Conservation (phyloP, 2,888 invertebrate genomes). For the Cancer borealis region DNA sequence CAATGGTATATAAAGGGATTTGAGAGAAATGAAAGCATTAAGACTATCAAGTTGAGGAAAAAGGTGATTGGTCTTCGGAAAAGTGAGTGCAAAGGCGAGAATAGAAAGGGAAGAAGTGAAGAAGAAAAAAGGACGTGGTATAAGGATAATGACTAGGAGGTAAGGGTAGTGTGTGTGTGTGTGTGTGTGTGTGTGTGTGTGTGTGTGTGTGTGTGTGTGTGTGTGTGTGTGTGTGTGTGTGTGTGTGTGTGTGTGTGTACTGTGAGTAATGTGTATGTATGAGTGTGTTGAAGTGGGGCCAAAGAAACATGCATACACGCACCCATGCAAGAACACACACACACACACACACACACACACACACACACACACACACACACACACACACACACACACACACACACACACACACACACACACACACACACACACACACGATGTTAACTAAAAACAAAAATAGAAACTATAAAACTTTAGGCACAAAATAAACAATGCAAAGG, state of each 20-base stretch:
- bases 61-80: neutral
- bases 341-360: slow-evolving; percentile 7
- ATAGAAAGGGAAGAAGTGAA: neutral
- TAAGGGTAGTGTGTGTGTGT: neutral
- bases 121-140: neutral
- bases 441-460: too few relatives aligned
- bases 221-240: neutral
- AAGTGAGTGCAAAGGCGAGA: neutral
- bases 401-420: slow-evolving; percentile 22
- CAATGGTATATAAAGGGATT: neutral
- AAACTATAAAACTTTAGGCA: too few relatives aligned
- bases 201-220: slow-evolving; percentile 20
- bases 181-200: slow-evolving; percentile 20
- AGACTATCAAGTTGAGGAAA: neutral
- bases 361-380: slow-evolving; percentile 45
- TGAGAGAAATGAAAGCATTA: neutral
- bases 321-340: neutral
- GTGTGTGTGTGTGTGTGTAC: neutral
- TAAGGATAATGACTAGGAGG: neutral
- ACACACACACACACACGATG: neutral
- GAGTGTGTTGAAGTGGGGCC: neutral
- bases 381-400: slow-evolving; percentile 47
- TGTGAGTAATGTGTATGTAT: neutral
- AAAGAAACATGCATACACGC: too few relatives aligned
- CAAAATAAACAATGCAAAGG: neutral